Evolutionary conservation across 2,113 vertebrate genomes (phyloP), one percentile per base, ranked within the genome.

Genomic region (Ictalurus furcatus): DNA sequence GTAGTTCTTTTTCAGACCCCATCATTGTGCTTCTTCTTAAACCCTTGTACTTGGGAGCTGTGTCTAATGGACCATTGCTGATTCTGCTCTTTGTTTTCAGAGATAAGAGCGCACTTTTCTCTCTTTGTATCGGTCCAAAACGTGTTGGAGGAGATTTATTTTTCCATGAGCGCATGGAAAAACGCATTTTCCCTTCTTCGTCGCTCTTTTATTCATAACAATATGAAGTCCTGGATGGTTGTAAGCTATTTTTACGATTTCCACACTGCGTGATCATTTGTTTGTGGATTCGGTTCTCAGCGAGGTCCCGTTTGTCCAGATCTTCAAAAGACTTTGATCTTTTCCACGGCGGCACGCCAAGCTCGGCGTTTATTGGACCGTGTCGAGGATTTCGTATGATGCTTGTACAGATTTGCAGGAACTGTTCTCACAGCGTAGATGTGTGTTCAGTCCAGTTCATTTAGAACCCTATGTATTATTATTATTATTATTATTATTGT

Each of bases 271-370:
- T 16, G 14, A 52, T 48, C 48, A 63, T 87, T 78, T 48, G 73
- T 79, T 61, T 48, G 37, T 25, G 73, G 85, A 87, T 61, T 78
- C 48, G 14, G 11, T 74, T 86, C 85, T 73, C 61, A 61, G 71
- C 25, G 1, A 6, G 11, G 48, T 85, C n/a, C 58, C 63, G 3
- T 78, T 59, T 85, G 44, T 85, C 48, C 84, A 73, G 44, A 52
- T 28, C 34, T 30, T 85, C 40, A 52, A 30, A 85, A 56, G 84
- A 74, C n/a, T 63, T 78, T 78, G 23, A 78, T 87, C 56, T 87
- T 58, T 48, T 79, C 16, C 37, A 30, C 30, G 7, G 48, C 44
- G 5, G 7, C 85, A 56, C 9, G 17, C 84, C 44, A 56, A 56
- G 48, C 84, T 34, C 48, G 30, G 25, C 8, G 19, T 40, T 37